Percentiles rank a stretch among this genome's conserved stretches.
phyloP scores from a whole-genome alignment of 2,888 invertebrate genomes.

The Apodemia duryi region DNA sequence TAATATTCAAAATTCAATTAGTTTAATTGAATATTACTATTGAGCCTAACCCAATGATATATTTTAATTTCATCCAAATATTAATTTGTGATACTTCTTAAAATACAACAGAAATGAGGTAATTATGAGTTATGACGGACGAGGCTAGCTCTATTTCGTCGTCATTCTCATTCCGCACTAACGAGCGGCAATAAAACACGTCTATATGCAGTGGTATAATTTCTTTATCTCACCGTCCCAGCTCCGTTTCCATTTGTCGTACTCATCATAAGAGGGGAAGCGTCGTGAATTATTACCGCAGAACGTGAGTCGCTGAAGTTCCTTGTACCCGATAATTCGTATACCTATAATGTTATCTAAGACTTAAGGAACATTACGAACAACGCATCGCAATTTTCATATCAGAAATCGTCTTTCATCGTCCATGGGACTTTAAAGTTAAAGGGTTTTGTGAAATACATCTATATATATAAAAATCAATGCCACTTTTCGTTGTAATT shows the following conservation, averaged over 20 bases:
- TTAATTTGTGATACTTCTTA: not conserved
- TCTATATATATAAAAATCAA: no score
- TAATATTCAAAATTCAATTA: no score
- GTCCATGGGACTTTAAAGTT: no score
- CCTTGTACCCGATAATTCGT: conserved; percentile 2
- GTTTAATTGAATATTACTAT: no score
- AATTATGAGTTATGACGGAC: conserved; percentile 32
- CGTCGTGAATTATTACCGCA: conserved; percentile 19
- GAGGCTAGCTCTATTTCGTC: conserved; percentile 27
- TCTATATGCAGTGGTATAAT: conserved; percentile 52
- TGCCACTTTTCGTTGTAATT: no score
- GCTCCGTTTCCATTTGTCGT: conserved; percentile 59
- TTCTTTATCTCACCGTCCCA: conserved; percentile 66
- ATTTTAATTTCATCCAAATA: conserved; percentile 11
- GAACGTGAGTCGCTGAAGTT: conserved; percentile 8
- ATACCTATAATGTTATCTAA: conserved; percentile 1
- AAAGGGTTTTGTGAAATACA: no score
- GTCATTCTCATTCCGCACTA: conserved; percentile 29
- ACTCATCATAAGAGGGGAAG: conserved; percentile 54
- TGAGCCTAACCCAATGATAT: no score
- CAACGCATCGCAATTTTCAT: not conserved
- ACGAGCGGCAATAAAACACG: conserved; percentile 44
- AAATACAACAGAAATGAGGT: conserved; percentile 19
- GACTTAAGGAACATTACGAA: not conserved
- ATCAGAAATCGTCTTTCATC: not conserved